A percentile compares a stretch with the other conserved stretches of the same genome.
Conservation (phyloP, 2,888 invertebrate species). For the Zaprionus bogoriensis region DNA sequence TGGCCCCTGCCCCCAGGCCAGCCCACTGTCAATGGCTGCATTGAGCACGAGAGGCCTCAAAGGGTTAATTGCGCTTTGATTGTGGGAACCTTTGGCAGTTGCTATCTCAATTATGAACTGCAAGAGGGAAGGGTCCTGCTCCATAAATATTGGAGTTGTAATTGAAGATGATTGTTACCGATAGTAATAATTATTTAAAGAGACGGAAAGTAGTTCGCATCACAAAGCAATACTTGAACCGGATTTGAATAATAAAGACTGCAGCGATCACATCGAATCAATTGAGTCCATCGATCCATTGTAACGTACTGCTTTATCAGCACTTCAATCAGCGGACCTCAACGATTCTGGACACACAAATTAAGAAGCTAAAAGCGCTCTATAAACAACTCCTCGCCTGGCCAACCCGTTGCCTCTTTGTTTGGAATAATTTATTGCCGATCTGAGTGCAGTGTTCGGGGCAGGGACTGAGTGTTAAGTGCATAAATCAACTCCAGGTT, state of each 20-base stretch:
- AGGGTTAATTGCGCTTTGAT: constrained; percentile 65
- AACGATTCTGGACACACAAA: constrained; percentile 45
- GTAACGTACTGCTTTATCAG: constrained; percentile 41
- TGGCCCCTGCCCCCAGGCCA: background rate
- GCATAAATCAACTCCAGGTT: constrained; percentile 58
- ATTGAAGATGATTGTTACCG: background rate
- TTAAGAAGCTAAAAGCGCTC: constrained; percentile 49
- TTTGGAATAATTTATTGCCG: constrained; percentile 44
- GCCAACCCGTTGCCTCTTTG: constrained; percentile 9
- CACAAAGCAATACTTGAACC: too few species aligned
- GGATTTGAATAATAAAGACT: too few species aligned
- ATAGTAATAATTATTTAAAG: background rate
- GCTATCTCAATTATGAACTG: constrained; percentile 40
- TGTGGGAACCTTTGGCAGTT: constrained; percentile 56
- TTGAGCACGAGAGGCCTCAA: constrained; percentile 29
- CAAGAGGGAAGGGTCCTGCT: background rate
- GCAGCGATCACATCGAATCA: too few species aligned
- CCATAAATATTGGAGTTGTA: background rate
- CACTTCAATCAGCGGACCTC: constrained; percentile 35
- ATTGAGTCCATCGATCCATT: constrained; percentile 1
- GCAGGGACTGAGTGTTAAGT: constrained; percentile 53
- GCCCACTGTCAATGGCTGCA: constrained; percentile 24
- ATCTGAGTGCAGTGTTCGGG: constrained; percentile 17
- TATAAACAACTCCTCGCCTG: constrained; percentile 28
- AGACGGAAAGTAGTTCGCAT: background rate